Conservation (phyloP, 2,797 vertebrate species). For the Xenentodon cancila region DNA sequence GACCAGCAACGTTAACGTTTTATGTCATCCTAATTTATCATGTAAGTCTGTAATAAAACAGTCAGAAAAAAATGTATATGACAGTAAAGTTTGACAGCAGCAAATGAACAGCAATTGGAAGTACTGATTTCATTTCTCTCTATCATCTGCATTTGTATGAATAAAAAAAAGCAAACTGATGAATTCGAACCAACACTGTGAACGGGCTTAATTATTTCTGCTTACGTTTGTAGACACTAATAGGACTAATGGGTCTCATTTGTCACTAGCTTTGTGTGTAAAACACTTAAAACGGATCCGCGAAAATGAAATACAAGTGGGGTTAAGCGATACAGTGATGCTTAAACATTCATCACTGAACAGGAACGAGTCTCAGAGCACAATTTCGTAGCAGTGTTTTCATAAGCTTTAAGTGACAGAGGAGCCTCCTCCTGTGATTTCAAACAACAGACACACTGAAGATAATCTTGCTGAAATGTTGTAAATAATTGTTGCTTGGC, state of each 20-base stretch:
- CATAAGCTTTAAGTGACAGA: background rate
- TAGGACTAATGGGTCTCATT: slow-evolving; percentile 60
- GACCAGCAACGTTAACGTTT: too few relatives aligned
- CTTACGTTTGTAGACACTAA: slow-evolving; percentile 58
- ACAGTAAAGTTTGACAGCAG: too few relatives aligned
- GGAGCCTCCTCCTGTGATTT: background rate
- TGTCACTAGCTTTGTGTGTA: slow-evolving; percentile 48
- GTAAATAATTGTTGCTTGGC: too few relatives aligned
- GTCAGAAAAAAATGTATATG: too few relatives aligned
- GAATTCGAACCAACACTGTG: slow-evolving; percentile 21
- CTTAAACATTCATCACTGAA: slow-evolving; percentile 16
- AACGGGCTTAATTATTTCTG: slow-evolving; percentile 29
- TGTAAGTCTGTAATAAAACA: too few relatives aligned
- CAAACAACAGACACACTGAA: background rate
- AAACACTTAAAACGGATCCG: slow-evolving; percentile 46
- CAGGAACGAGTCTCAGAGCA: background rate
- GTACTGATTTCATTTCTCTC: background rate
- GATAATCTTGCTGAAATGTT: background rate
- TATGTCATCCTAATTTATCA: too few relatives aligned
- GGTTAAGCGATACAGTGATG: slow-evolving; percentile 15
- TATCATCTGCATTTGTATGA: background rate
- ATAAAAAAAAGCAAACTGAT: slow-evolving; percentile 25
- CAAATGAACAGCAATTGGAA: too few relatives aligned
- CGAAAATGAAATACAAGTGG: slow-evolving; percentile 27
- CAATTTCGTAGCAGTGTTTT: background rate